Base-by-base conservation (phyloP, 2,113 vertebrate species). In the Antennarius striatus region DNA sequence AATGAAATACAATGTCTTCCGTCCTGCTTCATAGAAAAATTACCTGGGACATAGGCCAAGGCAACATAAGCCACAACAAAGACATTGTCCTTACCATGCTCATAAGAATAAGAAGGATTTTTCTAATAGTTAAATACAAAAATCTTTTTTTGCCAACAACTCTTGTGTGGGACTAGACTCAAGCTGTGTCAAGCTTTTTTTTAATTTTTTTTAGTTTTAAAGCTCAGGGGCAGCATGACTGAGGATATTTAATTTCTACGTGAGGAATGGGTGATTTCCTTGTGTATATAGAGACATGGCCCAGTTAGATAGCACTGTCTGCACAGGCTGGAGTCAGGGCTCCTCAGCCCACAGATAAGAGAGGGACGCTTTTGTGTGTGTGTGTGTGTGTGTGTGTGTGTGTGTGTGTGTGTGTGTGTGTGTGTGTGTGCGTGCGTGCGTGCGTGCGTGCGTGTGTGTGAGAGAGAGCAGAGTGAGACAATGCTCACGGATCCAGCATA, bases 281-380 rank as follows among this genome's bases (percentile, higher is more conserved):
- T 75, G 76, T 86, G 77, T 76, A 79, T 80, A 82, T 79, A 82
- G 75, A 88, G 85, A 84, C 79, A 70, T 61, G 64, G 54, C 75
- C 64, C 73, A 73, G 84, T 87, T 79, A 88, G 85, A 86, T 82
- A 81, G 77, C 82, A 73, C 86, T 86, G 90, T 94, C 90, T 86
- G 88, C 91, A 87, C 87, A 84, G 74, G 79, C 71, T 87, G 80
- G 81, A 91, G 90, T 92, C 92, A 90, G 87, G 84, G 88, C 86
- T 92, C 90, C 90, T 90, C 74, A 68, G 85, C 3, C n/a, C 80
- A 79, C 77, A 89, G 93, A 95, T 94, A 94, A 93, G 88, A 91
- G 85, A 86, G 50, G 70, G 87, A 78, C 40, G 11, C 66, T 77
- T 76, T 80, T 82, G 71, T 83, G 81, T 45, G 48, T 67, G 53